Percentiles rank a stretch among this genome's conserved stretches.
These are phyloP conservation scores for Dermatophagoides farinae DNA, from an alignment of 1,140 invertebrate genomes.

Conservation along the genomic window DNA sequence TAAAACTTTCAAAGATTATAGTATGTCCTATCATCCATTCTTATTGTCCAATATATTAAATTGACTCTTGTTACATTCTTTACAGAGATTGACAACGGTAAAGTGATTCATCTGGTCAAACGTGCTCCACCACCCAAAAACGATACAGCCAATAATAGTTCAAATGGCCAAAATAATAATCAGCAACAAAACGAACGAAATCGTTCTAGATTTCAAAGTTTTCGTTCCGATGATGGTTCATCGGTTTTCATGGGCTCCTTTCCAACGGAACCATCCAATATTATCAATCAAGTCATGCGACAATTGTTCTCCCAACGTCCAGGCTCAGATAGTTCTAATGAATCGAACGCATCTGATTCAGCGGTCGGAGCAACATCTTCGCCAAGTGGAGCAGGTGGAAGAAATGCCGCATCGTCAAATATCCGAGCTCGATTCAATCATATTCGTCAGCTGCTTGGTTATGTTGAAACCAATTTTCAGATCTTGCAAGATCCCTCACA, in stretches of 20 bases:
- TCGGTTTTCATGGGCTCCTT: neutral
- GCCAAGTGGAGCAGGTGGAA: neutral
- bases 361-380: neutral
- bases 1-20: slow-evolving; percentile 64
- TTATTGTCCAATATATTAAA: neutral
- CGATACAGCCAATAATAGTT: neutral
- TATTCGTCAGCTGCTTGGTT: slow-evolving; percentile 22
- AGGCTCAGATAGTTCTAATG: slow-evolving; percentile 20
- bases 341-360: neutral
- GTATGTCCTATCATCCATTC: slow-evolving; percentile 31
- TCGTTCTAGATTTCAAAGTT: slow-evolving; percentile 22
- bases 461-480: slow-evolving; percentile 22
- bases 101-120: slow-evolving; percentile 83
- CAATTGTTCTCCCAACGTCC: slow-evolving; percentile 20
- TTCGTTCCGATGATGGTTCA: neutral
- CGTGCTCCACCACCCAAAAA: slow-evolving; percentile 37
- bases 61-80: neutral
- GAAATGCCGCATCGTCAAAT: neutral
- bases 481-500: slow-evolving; percentile 21
- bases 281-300: slow-evolving; percentile 24
- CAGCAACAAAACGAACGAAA: slow-evolving; percentile 15
- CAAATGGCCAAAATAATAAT: slow-evolving; percentile 24
- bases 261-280: neutral
- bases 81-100: slow-evolving; percentile 36
- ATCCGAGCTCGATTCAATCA: slow-evolving; percentile 24